Conservation (phyloP, 1,140 invertebrate genomes). For the Rhagoletis pomonella region DNA sequence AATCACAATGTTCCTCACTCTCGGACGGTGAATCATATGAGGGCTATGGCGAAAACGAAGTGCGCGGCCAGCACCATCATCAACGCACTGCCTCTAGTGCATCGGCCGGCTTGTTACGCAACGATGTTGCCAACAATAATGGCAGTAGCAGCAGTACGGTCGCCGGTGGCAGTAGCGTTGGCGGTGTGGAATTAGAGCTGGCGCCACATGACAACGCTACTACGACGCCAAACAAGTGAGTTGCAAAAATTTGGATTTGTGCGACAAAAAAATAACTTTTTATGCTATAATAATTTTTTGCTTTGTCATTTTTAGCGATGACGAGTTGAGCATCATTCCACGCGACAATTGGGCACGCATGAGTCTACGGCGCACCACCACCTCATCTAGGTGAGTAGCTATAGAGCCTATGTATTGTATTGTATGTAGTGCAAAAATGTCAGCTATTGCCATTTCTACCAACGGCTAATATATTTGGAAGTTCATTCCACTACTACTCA, state of each 20-base stretch:
- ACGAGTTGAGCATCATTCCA: constrained; percentile 77
- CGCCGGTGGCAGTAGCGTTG: not conserved
- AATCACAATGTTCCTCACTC: constrained; percentile 78
- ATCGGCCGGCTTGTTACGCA: constrained; percentile 62
- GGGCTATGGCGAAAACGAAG: constrained; percentile 78
- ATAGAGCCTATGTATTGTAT: not conserved
- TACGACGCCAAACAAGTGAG: constrained; percentile 68
- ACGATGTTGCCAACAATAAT: constrained; percentile 65
- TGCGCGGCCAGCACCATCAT: constrained; percentile 57
- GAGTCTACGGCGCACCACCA: constrained; percentile 82
- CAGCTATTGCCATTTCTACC: not conserved
- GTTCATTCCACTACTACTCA: not conserved
- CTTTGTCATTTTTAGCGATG: constrained; percentile 63
- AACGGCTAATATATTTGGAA: not conserved
- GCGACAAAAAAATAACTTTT: constrained; percentile 56
- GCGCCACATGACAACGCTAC: constrained; percentile 64
- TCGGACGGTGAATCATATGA: constrained; percentile 81
- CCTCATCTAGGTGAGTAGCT: constrained; percentile 76
- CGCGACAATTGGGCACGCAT: constrained; percentile 86
- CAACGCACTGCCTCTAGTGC: constrained; percentile 57
- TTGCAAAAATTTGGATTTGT: constrained; percentile 38
- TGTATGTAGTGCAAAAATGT: not conserved
- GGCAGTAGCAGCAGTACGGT: constrained; percentile 61
- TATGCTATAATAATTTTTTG: constrained; percentile 57
- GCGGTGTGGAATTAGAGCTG: constrained; percentile 71